Base-by-base conservation (phyloP, 30 jellyfish, hydroid and myxozoan species). In the Sanderia malayensis region DNA sequence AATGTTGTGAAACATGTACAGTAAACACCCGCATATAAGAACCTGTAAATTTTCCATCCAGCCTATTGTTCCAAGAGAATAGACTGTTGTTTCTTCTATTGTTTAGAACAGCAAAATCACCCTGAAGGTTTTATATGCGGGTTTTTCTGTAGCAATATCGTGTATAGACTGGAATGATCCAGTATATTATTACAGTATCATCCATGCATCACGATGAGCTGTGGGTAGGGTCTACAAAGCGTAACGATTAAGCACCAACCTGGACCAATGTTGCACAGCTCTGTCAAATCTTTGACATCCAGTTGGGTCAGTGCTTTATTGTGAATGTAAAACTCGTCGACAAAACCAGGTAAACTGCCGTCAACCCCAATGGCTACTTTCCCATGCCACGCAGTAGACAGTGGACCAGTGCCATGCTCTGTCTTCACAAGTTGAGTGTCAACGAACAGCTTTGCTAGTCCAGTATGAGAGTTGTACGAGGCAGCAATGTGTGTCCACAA, bases 401-500 rank as follows among this genome's bases (percentile, higher is more conserved):
- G 77, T 15, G 68, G 77, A 1, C 99, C 99, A 0, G 86, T 72
- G 1, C 99, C 99, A n/a, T 37, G 6, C 70, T 78, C 99, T 21
- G 89, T 46, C 46, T 74, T 84, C 34, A 93, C 82, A 8, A 93
- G 76, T 80, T 93, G 99, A 1, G 96, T 10, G 30, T 85, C 99
- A 17, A 85, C 91, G 66, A 31, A 93, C 0, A 85, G 87, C 61
- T 75, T 93, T 17, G 99, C 96, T 9, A 62, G 94, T 2, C 96
- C 88, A 19, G 80, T 85, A 18, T 86, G 90, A 0, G 96, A 71
- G 20, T 71, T 86, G 58, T 93, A 85, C 0, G 99, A 83, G 4
- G 96, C 99, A 1, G 95, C 94, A n/a, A 93, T 46, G 80, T 85
- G 99, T 31, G 99, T 75, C 99, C 99, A 93, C 59, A 93, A 67